phyloP scores from a whole-genome alignment of 2,113 vertebrate species.

The Periophthalmus modestus region DNA sequence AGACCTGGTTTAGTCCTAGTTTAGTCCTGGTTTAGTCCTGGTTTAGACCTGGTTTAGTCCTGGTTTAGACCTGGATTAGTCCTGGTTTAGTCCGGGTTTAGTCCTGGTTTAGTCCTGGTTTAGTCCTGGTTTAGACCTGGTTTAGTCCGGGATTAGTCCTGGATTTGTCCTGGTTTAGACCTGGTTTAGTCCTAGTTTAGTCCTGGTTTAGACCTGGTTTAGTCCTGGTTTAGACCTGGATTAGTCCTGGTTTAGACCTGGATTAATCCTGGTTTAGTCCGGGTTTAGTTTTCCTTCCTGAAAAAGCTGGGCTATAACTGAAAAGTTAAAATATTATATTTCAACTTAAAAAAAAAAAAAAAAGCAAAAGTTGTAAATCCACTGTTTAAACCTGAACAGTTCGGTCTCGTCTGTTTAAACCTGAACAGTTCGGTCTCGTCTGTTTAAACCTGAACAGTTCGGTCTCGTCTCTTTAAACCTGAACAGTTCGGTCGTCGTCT shows the following conservation, averaged over 20 bases:
- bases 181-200: not conserved
- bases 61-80: too few relatives aligned
- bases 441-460: slow-evolving; percentile 40
- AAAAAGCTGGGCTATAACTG: too few relatives aligned
- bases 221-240: too few relatives aligned
- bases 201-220: too few relatives aligned
- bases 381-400: not conserved
- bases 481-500: slow-evolving; percentile 65
- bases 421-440: slow-evolving; percentile 47
- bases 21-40: too few relatives aligned
- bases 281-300: too few relatives aligned
- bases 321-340: too few relatives aligned
- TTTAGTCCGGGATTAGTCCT: not conserved
- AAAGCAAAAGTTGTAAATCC: not conserved
- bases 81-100: not conserved
- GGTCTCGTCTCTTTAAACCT: slow-evolving; percentile 67
- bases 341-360: too few relatives aligned
- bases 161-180: not conserved
- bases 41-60: not conserved
- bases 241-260: too few relatives aligned
- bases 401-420: slow-evolving; percentile 67
- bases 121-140: not conserved
- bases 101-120: not conserved
- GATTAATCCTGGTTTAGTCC: too few relatives aligned
- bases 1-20: not conserved